Conservation (phyloP, 1,140 invertebrate species). For the Panagrolaimus sp. region DNA sequence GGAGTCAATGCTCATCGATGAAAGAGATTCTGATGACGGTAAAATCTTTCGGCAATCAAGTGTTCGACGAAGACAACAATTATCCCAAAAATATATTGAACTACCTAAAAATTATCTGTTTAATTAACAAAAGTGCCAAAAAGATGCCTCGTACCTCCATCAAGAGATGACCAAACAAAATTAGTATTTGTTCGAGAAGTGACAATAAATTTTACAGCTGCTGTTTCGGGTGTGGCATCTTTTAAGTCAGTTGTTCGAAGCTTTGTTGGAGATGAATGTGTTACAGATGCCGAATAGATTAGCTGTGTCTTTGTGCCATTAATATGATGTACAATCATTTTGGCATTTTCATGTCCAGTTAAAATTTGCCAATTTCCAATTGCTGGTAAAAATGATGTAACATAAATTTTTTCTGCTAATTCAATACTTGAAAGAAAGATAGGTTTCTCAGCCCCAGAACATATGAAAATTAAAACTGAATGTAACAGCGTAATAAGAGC, state of each 20-base stretch:
- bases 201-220: no score
- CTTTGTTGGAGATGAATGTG: constrained; percentile 25
- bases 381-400: constrained; percentile 6
- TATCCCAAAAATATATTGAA: constrained; percentile 30
- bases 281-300: constrained; percentile 32
- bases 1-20: constrained; percentile 26
- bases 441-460: constrained; percentile 3
- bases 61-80: constrained; percentile 23
- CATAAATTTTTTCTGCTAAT: constrained; percentile 5
- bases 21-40: constrained; percentile 30
- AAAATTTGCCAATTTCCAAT: constrained; percentile 33
- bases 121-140: no score
- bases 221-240: no score
- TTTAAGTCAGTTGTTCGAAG: not conserved
- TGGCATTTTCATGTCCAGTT: constrained; percentile 35
- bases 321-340: constrained; percentile 36
- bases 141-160: constrained; percentile 18
- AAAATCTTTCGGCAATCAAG: constrained; percentile 35
- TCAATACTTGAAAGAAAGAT: not conserved
- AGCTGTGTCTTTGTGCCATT: constrained; percentile 19
- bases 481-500: constrained; percentile 19
- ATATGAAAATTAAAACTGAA: constrained; percentile 24
- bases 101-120: not conserved
- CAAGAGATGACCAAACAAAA: constrained; percentile 21
- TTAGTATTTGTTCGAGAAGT: no score